Conservation (phyloP, 2,113 vertebrate species). For the Periophthalmus modestus region DNA sequence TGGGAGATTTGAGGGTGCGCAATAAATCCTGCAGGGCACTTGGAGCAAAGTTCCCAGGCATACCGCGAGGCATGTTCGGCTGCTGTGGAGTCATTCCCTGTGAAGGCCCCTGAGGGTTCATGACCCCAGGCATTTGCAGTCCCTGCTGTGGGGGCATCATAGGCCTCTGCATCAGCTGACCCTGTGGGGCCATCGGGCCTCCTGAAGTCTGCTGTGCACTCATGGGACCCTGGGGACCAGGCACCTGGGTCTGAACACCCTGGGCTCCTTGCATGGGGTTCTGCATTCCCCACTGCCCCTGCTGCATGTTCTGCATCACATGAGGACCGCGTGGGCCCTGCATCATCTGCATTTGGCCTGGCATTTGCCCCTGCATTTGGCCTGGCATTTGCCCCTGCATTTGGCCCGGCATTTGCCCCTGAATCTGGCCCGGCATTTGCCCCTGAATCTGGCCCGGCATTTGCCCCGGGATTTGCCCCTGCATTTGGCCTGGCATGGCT, state of each 20-base stretch:
- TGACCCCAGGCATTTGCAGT: constrained; percentile 67
- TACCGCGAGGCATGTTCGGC: constrained; percentile 72
- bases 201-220: constrained; percentile 69
- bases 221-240: constrained; percentile 76
- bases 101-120: constrained; percentile 65
- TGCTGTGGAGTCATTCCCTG: constrained; percentile 85
- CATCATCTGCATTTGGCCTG: constrained; percentile 85
- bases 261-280: constrained; percentile 63
- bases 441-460: constrained; percentile 40
- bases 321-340: constrained; percentile 84
- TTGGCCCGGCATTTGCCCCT: constrained; percentile 52
- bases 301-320: constrained; percentile 84
- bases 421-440: constrained; percentile 83
- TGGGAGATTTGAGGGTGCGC: constrained; percentile 94
- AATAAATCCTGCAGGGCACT: constrained; percentile 93
- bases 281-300: constrained; percentile 85
- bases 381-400: constrained; percentile 80
- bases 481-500: constrained; percentile 83
- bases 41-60: constrained; percentile 86
- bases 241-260: constrained; percentile 73
- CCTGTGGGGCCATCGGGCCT: constrained; percentile 55
- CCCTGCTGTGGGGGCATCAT: constrained; percentile 79
- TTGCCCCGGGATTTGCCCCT: constrained; percentile 80
- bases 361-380: constrained; percentile 80
- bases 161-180: constrained; percentile 83